A percentile compares a stretch with the other conserved stretches of the same genome.
Evolutionary conservation across 2,113 vertebrate genomes (phyloP).

Genomic region (Gambusia holbrooki): DNA sequence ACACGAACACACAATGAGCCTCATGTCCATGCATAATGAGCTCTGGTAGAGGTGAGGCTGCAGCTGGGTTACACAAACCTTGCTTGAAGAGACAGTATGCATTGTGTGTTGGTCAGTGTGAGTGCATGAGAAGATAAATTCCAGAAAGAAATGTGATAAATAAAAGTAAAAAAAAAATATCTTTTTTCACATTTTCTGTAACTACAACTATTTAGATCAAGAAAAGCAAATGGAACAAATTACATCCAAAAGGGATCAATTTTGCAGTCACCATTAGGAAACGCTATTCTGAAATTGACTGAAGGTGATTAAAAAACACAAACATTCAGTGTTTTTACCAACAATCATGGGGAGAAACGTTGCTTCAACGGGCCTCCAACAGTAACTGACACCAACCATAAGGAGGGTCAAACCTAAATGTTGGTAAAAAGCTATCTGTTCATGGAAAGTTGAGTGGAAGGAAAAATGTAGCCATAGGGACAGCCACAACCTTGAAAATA

Average conservation of each 20-base stretch:
- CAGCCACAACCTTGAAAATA: too few species aligned
- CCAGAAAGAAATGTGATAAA: background rate
- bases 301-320: background rate
- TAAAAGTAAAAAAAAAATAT: background rate
- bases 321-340: background rate
- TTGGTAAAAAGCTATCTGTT: too few species aligned
- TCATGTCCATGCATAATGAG: conserved; percentile 48
- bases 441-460: background rate
- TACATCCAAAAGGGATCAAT: background rate
- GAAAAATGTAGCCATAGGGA: background rate
- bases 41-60: conserved; percentile 30
- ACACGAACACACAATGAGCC: conserved; percentile 20
- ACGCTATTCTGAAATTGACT: too few species aligned
- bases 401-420: too few species aligned
- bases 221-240: background rate
- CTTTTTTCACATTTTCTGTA: background rate
- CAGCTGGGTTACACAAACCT: conserved; percentile 38
- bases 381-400: too few species aligned
- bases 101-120: background rate
- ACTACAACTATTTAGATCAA: background rate
- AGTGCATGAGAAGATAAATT: background rate
- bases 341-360: background rate
- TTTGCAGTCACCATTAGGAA: too few species aligned
- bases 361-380: too few species aligned
- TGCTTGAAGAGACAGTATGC: conserved; percentile 32